Evolutionary conservation across 2,113 vertebrate genomes (phyloP).

Genomic region (Monopterus albus): DNA sequence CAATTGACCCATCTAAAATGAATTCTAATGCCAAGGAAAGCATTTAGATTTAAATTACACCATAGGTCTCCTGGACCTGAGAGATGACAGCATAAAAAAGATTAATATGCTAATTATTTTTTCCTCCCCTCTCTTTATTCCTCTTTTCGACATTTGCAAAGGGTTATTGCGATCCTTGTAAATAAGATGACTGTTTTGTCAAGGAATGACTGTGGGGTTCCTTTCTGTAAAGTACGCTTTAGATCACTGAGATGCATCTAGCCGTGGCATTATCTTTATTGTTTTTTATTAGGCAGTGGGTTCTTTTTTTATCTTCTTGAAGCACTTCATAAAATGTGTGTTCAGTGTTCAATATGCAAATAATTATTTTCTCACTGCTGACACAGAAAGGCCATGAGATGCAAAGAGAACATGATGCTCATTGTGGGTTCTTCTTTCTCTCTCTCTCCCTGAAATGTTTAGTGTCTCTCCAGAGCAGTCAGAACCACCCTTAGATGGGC

Average conservation of each 20-base stretch:
- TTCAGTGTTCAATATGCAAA: constrained; percentile 64
- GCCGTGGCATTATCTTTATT: constrained; percentile 91
- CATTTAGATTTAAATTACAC: constrained; percentile 99
- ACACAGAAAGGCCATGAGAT: constrained; percentile 72
- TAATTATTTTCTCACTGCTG: constrained; percentile 69
- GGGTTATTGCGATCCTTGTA: constrained; percentile 99
- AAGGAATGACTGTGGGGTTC: constrained; percentile 91
- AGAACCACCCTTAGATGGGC: constrained; percentile 64
- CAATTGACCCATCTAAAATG: constrained; percentile 99
- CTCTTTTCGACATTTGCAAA: constrained; percentile 94
- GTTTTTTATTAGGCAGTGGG: constrained; percentile 84
- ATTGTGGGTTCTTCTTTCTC: constrained; percentile 28
- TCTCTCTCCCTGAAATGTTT: constrained; percentile 37
- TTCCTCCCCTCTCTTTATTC: constrained; percentile 91
- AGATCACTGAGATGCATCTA: constrained; percentile 93
- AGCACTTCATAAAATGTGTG: constrained; percentile 73
- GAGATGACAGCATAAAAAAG: constrained; percentile 99
- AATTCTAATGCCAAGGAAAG: constrained; percentile 99
- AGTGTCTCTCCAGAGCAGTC: constrained; percentile 57
- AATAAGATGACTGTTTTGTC: constrained; percentile 99
- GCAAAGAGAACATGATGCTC: constrained; percentile 53
- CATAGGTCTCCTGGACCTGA: constrained; percentile 96
- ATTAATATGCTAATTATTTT: constrained; percentile 99
- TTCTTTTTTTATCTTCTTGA: constrained; percentile 78
- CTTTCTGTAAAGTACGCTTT: constrained; percentile 80